Evolutionary conservation across 2,113 vertebrate species (phyloP), one percentile per base, ranked within the genome.

Genomic region (Labeo rohita): DNA sequence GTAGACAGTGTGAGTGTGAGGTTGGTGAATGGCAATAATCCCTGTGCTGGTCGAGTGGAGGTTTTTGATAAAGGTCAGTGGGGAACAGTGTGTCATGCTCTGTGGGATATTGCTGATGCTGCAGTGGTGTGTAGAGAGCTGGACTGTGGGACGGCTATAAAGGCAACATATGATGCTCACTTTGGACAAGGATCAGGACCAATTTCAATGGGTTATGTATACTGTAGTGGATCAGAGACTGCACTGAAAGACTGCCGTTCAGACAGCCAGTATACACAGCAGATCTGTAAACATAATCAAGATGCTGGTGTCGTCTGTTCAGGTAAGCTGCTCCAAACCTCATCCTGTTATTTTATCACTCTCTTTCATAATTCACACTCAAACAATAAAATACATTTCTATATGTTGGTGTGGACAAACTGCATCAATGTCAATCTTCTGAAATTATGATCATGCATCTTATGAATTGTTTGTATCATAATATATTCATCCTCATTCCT

Each of bases 301-400:
- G 89, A 90, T 49, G 87, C 84, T 43, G 59, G 83, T 23, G 16
- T 75, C 77, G 84, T 85, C 78, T 65, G 63, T 65, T 59, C 85
- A 84, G 4, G 61, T 74, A 6, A 23, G 21, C 11, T 13, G 5
- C 45, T 4, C 23, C 54, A 56, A 56, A 56, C 12, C 23, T 65
- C n/a, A 28, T 10, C 9, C 4, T 61, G 0, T 61, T 65, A 13
- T 65, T 11, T 2, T n/a, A 65, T n/a, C 8, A 28, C 2, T 47
- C 8, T 47, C 54, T 56, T 56, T 56, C 15, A 56, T 18, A 56
- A 56, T 56, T 56, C 54, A 18, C 54, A 15, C 12, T 56, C 12
- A 56, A 56, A 15, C 54, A 16, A 16, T 56, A 56, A 47, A 28
- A 28, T 28, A 28, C 2, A 28, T 28, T 28, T 28, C 47, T 10